These are phyloP conservation scores for Megalurothrips usitatus DNA, from an alignment of 2,888 invertebrate species.

Conservation along the genomic window DNA sequence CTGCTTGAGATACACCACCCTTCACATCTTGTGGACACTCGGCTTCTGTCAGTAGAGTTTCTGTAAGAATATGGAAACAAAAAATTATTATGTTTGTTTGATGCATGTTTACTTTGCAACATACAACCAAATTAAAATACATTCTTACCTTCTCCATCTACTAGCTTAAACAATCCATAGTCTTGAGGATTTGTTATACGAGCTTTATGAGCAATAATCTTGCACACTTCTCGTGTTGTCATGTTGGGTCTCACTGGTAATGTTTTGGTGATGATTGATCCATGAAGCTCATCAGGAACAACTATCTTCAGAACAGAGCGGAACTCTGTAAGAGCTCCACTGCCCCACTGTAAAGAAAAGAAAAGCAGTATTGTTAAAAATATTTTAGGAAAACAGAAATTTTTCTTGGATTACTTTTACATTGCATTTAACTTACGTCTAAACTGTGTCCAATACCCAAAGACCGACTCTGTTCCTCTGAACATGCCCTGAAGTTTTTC, in stretches of 20 bases:
- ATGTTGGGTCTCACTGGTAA: conserved; percentile 91
- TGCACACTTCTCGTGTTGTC: conserved; percentile 87
- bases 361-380: background rate
- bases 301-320: conserved; percentile 82
- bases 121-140: background rate
- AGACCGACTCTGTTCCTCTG: conserved; percentile 38
- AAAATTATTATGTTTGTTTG: background rate
- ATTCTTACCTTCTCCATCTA: conserved; percentile 76
- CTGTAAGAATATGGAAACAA: conserved; percentile 52
- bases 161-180: conserved; percentile 84
- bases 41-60: conserved; percentile 80
- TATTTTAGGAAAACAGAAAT: conserved; percentile 21
- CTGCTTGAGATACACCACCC: conserved; percentile 51
- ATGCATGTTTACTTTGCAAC: background rate
- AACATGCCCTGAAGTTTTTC: conserved; percentile 57
- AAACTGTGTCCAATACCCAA: conserved; percentile 43
- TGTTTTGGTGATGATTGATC: conserved; percentile 85
- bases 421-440: conserved; percentile 44
- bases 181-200: conserved; percentile 95
- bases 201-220: conserved; percentile 91
- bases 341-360: conserved; percentile 43
- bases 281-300: conserved; percentile 89
- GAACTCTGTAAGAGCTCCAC: conserved; percentile 51
- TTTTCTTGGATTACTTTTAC: conserved; percentile 33
- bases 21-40: conserved; percentile 89